Conservation (phyloP, 2,888 invertebrate genomes). For the Lepidonotus clava region DNA sequence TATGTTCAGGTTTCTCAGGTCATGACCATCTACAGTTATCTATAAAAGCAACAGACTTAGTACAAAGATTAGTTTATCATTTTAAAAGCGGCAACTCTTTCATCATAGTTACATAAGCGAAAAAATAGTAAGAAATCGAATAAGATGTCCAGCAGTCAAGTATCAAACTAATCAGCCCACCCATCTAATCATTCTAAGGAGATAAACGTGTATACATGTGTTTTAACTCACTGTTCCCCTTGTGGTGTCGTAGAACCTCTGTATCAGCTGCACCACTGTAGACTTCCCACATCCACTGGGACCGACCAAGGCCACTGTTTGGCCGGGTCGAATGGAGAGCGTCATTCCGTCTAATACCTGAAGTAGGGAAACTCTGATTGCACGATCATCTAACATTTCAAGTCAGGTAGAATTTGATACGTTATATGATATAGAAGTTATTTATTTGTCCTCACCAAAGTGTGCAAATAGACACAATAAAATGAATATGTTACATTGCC, state of each 20-base stretch:
- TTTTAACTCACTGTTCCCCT: conserved; percentile 77
- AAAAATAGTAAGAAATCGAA: not conserved
- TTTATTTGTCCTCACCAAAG: no score
- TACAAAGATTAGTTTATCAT: no score
- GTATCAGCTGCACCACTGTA: conserved; percentile 89
- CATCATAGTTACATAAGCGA: not conserved
- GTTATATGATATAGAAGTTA: no score
- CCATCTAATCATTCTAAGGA: no score
- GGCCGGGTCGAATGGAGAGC: conserved; percentile 70
- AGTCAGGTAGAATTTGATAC: no score
- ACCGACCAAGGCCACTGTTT: conserved; percentile 80
- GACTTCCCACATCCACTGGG: conserved; percentile 90
- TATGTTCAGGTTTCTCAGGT: conserved; percentile 65
- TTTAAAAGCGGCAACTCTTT: not conserved
- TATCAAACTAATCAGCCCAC: no score
- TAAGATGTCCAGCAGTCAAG: no score
- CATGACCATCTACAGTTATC: conserved; percentile 76
- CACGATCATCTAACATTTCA: no score
- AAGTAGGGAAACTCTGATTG: no score
- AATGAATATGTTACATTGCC: no score
- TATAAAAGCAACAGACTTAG: not conserved
- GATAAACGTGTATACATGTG: not conserved
- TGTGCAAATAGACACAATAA: no score
- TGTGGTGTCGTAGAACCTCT: conserved; percentile 88
- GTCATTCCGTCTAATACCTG: no score